Evolutionary conservation across 2,113 vertebrate genomes (phyloP).

Genomic region (Psilopsiagon aurifrons): DNA sequence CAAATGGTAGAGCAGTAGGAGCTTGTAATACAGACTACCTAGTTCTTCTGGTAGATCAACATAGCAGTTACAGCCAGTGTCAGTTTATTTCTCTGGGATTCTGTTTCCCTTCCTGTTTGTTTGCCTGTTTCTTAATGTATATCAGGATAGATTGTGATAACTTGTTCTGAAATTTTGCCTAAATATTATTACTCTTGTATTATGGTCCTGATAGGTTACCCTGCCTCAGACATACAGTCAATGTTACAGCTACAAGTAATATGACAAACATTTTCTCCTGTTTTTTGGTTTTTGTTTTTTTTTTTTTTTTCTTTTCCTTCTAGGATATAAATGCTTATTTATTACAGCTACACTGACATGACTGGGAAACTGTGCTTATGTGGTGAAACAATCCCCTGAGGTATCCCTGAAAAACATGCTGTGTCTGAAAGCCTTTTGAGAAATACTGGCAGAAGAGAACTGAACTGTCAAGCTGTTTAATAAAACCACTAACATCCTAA

Average conservation of each 20-base stretch:
- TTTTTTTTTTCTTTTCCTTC: background rate
- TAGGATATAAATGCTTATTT: slow-evolving; percentile 88
- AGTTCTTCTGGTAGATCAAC: background rate
- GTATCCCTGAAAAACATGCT: slow-evolving; percentile 45
- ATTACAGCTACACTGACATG: slow-evolving; percentile 83
- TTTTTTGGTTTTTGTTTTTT: background rate
- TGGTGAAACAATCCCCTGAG: slow-evolving; percentile 53
- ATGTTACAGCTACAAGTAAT: background rate
- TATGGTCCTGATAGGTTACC: background rate
- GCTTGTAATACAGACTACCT: background rate
- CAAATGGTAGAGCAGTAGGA: background rate
- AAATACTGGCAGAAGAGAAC: slow-evolving; percentile 69
- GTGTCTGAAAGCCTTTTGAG: slow-evolving; percentile 63
- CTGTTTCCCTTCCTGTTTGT: background rate
- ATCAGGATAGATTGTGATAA: background rate
- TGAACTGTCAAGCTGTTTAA: slow-evolving; percentile 68
- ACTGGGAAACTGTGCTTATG: slow-evolving; percentile 46
- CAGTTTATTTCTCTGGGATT: background rate
- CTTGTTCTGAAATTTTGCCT: background rate
- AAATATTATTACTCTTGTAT: background rate
- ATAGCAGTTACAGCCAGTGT: background rate
- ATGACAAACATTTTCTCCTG: background rate
- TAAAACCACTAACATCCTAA: slow-evolving; percentile 76
- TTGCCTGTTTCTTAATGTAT: background rate
- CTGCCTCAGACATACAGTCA: background rate